A percentile compares a stretch with the other conserved stretches of the same genome.
Evolutionary conservation across 1,140 invertebrate genomes (phyloP).

Genomic region (Eumaeus atala): DNA sequence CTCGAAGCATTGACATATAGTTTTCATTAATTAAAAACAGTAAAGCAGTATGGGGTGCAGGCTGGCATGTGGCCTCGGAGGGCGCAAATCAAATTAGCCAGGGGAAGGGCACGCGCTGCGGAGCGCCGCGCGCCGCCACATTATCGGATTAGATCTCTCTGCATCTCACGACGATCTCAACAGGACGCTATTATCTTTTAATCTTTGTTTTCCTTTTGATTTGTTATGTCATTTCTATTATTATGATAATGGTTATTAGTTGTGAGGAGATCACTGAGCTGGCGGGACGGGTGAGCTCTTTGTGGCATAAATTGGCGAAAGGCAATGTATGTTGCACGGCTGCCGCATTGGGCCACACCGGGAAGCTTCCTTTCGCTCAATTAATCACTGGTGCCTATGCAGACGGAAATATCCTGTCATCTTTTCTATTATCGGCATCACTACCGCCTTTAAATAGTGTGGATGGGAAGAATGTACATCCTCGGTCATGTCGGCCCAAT

Average conservation of each 20-base stretch:
- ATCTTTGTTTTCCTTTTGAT: conserved; percentile 35
- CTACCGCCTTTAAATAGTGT: too few relatives aligned
- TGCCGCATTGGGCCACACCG: too few relatives aligned
- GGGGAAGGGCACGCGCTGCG: conserved; percentile 43
- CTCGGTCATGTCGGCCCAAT: too few relatives aligned
- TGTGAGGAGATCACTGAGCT: too few relatives aligned
- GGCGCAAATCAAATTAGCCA: conserved; percentile 55
- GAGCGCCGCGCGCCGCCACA: conserved; percentile 36
- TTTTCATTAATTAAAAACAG: conserved; percentile 60
- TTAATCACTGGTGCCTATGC: too few relatives aligned
- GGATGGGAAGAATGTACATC: too few relatives aligned
- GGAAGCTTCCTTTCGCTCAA: too few relatives aligned
- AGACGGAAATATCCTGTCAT: too few relatives aligned
- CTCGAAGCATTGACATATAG: conserved; percentile 22
- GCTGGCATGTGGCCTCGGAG: conserved; percentile 51
- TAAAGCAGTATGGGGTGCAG: conserved; percentile 33
- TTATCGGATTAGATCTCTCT: conserved; percentile 55
- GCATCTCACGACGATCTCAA: conserved; percentile 27
- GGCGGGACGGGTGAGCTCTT: too few relatives aligned
- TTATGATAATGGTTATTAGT: background rate
- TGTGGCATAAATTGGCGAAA: too few relatives aligned
- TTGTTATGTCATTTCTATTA: conserved; percentile 19
- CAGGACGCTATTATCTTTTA: conserved; percentile 22
- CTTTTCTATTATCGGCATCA: too few relatives aligned
- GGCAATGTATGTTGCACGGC: too few relatives aligned